Conservation (phyloP, 2,888 invertebrate species). For the Pollenia amentaria region DNA sequence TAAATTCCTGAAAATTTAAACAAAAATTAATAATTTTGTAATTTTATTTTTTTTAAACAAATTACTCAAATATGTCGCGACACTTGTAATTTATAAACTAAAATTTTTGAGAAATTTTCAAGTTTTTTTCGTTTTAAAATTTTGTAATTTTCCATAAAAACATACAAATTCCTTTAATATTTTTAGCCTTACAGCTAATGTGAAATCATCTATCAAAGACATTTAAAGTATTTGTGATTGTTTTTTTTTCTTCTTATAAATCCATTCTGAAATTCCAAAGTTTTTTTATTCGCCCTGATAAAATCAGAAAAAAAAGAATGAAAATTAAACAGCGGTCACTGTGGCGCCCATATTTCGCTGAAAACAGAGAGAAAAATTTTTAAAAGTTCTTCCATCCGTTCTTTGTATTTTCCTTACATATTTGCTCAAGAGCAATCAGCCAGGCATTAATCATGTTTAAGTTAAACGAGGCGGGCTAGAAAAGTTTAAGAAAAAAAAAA, state of each 20-base stretch:
- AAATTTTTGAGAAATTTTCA: constrained; percentile 27
- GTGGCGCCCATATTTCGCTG: constrained; percentile 54
- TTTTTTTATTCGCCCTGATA: constrained; percentile 29
- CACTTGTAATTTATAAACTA: constrained; percentile 44
- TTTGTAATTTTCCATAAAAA: constrained; percentile 22
- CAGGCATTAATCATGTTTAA: background rate
- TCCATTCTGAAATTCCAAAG: constrained; percentile 64
- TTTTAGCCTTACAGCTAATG: constrained; percentile 28
- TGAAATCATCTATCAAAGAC: constrained; percentile 16
- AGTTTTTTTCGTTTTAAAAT: constrained; percentile 34
- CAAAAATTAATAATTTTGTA: constrained; percentile 1
- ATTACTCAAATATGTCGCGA: constrained; percentile 11
- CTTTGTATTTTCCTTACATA: constrained; percentile 8
- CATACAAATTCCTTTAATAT: constrained; percentile 15
- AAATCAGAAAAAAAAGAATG: background rate
- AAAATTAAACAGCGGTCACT: constrained; percentile 41
- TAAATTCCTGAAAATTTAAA: constrained; percentile 19
- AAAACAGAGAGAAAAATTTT: background rate
- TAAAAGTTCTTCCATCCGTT: background rate
- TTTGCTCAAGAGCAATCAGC: constrained; percentile 11
- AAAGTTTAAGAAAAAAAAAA: background rate
- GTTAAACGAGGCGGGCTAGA: background rate
- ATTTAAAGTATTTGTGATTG: constrained; percentile 19
- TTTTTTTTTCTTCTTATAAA: constrained; percentile 5
- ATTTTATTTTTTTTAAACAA: constrained; percentile 8